A percentile compares a stretch with the other conserved stretches of the same genome.
Evolutionary conservation across 1,140 invertebrate genomes (phyloP).

Genomic region (Ips typographus): DNA sequence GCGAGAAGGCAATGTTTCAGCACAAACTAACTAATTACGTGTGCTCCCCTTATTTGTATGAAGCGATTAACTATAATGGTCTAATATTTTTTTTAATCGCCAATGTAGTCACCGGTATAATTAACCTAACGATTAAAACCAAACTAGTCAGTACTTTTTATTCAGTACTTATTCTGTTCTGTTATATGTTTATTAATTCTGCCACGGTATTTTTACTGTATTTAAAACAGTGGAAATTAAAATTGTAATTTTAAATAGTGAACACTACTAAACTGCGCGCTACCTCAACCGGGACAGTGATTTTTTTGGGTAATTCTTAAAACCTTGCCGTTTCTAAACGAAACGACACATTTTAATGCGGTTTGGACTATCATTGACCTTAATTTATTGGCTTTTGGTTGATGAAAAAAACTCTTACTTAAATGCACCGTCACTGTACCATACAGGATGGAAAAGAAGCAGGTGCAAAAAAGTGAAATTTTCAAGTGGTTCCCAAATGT

Average conservation of each 20-base stretch:
- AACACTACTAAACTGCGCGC: background rate
- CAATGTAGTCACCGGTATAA: constrained; percentile 76
- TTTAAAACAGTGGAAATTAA: constrained; percentile 26
- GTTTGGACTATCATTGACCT: no score
- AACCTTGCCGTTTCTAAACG: no score
- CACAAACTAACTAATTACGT: constrained; percentile 34
- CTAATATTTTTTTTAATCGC: constrained; percentile 75
- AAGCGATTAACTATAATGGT: constrained; percentile 73
- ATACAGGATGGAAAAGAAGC: no score
- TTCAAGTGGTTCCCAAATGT: no score
- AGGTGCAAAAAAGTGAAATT: no score
- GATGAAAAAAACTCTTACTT: no score
- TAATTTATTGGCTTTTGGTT: no score
- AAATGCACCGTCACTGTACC: no score
- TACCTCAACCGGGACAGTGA: no score
- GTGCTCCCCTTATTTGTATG: constrained; percentile 60
- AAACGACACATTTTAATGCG: no score
- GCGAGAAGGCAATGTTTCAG: constrained; percentile 43
- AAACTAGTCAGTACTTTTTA: background rate
- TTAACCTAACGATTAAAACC: constrained; percentile 58
- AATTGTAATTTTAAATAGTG: constrained; percentile 17
- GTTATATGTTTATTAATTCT: constrained; percentile 42
- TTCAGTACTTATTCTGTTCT: constrained; percentile 25
- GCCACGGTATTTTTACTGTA: constrained; percentile 30
- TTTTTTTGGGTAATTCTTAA: no score